Base-by-base conservation (phyloP, 1,140 invertebrate genomes). In the Drosophila hydei region DNA sequence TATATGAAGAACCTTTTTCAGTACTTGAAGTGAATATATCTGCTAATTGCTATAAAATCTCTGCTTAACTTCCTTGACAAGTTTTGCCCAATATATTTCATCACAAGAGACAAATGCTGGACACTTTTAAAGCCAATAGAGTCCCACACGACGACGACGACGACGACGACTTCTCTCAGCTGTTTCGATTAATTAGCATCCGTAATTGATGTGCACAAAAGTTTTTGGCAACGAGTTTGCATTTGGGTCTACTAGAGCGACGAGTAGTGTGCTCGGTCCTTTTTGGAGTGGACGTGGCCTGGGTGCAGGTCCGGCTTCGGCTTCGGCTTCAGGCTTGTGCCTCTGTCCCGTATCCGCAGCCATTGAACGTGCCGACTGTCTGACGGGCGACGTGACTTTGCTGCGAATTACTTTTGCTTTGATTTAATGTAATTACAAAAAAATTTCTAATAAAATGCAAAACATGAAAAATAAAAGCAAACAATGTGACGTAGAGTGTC, bases 121-220 rank as follows among this genome's bases (percentile, higher is more conserved):
- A 14, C 12, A n/a, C 4, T 14, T 16, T 42, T 42, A 42, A 42
- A 42, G 38, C 11, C 38, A 42, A 14, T 14, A 2, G 38, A 42
- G 38, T 16, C 38, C n/a, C 38, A 16, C 38, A 16, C 38, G n/a
- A 14, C 12, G 19, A 47, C 36, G 36, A 48, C 36, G 36, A 48
- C 36, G 52, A 33, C 48, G 33, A 55, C 33, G 18, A 64, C 62
- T 38, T 27, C 52, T 43, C 67, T 81, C 70, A 88, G 73, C 74
- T 88, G 78, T 84, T 90, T 65, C 79, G 79, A 88, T 90, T 90
- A 90, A 90, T 90, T 90, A 90, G 88, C 83, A 90, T 79, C 51
- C 77, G 88, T 90, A 90, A 90, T 90, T 90, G 88, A 90, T 90
- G 88, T 84, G 72, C 67, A 79, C 61, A 81, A 90, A 89, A 90